phyloP scores from a whole-genome alignment of 2,888 invertebrate species.

The Steromphala cineraria region DNA sequence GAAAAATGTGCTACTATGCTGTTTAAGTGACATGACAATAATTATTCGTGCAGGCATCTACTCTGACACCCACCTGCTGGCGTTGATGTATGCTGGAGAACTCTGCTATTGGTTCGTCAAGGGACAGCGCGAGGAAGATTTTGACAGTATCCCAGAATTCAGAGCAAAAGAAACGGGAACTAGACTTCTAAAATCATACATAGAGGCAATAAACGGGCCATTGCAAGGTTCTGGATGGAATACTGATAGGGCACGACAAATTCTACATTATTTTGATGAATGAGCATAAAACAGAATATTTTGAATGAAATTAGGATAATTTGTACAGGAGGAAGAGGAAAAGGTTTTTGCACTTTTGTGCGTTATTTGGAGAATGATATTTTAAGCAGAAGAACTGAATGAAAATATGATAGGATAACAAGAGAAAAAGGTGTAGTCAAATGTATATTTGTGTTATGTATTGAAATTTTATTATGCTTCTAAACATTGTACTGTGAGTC shows the following conservation, averaged over 20 bases:
- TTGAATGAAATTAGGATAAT: no score
- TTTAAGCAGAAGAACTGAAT: no score
- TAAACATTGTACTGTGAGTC: no score
- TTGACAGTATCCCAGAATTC: constrained; percentile 14
- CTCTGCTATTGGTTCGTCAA: constrained; percentile 67
- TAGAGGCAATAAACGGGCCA: constrained; percentile 53
- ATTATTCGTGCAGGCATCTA: constrained; percentile 58
- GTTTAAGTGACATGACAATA: background rate
- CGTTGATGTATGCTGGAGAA: constrained; percentile 72
- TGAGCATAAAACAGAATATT: background rate
- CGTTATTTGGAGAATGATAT: no score
- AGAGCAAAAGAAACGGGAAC: constrained; percentile 43
- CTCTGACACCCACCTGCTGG: constrained; percentile 70
- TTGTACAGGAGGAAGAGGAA: no score
- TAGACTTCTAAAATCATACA: constrained; percentile 49
- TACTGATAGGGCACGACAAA: constrained; percentile 44
- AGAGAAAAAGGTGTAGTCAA: no score
- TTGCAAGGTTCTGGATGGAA: constrained; percentile 56
- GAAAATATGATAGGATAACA: no score
- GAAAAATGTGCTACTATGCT: no score
- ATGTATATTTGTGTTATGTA: no score
- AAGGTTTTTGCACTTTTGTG: no score
- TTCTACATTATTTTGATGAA: background rate
- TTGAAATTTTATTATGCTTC: no score
- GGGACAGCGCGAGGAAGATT: constrained; percentile 24